A percentile compares a stretch with the other conserved stretches of the same genome.
Evolutionary conservation across 1,140 invertebrate species (phyloP).

Genomic region (Triops cancriformis): DNA sequence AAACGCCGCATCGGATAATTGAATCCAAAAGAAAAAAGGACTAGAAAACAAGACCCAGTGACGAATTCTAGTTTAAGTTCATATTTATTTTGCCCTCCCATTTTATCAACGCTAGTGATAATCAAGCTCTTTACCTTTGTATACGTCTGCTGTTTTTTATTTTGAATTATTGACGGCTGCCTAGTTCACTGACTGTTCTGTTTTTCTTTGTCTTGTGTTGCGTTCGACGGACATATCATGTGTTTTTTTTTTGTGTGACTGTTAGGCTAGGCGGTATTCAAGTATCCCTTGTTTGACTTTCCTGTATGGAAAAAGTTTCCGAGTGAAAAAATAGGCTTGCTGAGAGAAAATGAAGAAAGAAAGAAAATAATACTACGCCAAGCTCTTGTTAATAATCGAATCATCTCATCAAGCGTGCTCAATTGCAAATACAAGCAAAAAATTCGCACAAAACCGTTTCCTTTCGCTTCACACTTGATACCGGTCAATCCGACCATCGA

Average conservation of each 20-base stretch:
- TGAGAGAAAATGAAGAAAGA: background rate
- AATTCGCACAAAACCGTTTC: background rate
- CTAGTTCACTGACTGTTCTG: background rate
- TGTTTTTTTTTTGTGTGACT: background rate
- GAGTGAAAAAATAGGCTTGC: background rate
- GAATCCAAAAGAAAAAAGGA: background rate
- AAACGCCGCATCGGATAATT: background rate
- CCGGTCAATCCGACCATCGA: too few species aligned
- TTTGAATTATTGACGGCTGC: background rate
- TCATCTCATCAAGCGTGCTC: constrained; percentile 10
- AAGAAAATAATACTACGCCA: background rate
- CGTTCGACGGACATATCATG: constrained; percentile 13
- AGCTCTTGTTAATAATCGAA: constrained; percentile 14
- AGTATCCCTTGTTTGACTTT: background rate
- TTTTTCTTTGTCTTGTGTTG: background rate
- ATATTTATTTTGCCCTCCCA: background rate
- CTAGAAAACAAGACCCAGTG: background rate
- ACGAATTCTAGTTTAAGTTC: background rate
- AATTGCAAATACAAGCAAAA: constrained; percentile 14
- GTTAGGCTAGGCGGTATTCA: background rate
- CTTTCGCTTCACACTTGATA: background rate
- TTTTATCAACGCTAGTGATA: background rate
- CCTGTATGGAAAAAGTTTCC: background rate
- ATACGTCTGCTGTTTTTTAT: background rate
- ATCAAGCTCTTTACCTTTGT: background rate